These are phyloP conservation scores for Caenorhabditis sp. DNA, from an alignment of 2,888 invertebrate genomes.

Conservation along the genomic window DNA sequence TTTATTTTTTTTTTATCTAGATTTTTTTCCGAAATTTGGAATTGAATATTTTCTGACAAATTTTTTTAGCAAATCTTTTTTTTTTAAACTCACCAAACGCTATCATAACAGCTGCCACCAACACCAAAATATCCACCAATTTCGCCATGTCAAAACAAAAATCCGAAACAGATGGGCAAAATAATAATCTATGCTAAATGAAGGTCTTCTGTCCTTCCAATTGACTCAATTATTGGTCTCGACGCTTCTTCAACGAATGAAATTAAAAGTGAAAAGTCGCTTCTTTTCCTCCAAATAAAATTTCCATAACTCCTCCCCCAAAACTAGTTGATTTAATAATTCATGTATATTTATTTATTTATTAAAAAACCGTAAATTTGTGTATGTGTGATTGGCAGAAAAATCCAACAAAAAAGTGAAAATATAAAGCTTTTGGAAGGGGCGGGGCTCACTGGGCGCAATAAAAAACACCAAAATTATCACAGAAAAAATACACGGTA, in stretches of 20 bases:
- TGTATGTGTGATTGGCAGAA: conserved; percentile 12
- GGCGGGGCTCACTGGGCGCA: conserved; percentile 3
- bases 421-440: conserved; percentile 10
- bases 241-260: neutral
- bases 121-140: too few species aligned
- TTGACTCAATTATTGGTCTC: neutral
- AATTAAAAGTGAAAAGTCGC: neutral
- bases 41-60: too few species aligned
- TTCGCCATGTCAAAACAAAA: too few species aligned
- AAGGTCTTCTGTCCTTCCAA: neutral
- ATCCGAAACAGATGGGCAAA: too few species aligned
- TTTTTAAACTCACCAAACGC: too few species aligned
- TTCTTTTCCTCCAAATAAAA: neutral
- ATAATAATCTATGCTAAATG: too few species aligned
- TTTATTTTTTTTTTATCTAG: too few species aligned
- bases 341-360: neutral
- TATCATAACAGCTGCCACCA: too few species aligned
- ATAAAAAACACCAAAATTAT: conserved; percentile 15
- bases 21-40: neutral
- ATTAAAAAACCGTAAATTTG: conserved; percentile 8
- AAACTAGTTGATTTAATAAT: conserved; percentile 1
- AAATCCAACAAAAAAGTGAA: conserved; percentile 6
- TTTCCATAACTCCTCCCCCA: neutral
- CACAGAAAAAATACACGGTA: conserved; percentile 19
- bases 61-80: too few species aligned